phyloP scores from a whole-genome alignment of 1,140 invertebrate species.

The Ooceraea biroi region DNA sequence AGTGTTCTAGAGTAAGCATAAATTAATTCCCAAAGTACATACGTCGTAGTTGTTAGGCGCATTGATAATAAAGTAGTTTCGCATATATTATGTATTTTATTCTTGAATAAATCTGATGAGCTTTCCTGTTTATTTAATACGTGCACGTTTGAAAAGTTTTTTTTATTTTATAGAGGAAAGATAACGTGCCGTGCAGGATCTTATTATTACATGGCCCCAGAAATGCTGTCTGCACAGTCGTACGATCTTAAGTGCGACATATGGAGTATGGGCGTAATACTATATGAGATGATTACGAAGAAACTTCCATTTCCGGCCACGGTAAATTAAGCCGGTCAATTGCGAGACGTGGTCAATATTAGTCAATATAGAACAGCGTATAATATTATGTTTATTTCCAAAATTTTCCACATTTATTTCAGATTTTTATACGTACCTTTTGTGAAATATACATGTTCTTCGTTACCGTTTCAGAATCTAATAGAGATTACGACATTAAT shows the following conservation, averaged over 20 bases:
- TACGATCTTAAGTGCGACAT: constrained; percentile 93
- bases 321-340: constrained; percentile 80
- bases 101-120: background rate
- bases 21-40: too few relatives aligned
- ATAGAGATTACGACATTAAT: constrained; percentile 75
- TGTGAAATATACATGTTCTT: background rate
- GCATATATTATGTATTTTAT: background rate
- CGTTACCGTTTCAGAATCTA: constrained; percentile 67
- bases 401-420: too few relatives aligned
- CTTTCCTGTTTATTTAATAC: background rate
- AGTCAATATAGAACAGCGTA: background rate
- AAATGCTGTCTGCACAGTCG: constrained; percentile 91
- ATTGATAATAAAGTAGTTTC: background rate
- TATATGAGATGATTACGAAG: constrained; percentile 91
- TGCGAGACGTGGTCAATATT: background rate
- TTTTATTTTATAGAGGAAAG: constrained; percentile 53
- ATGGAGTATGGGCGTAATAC: constrained; percentile 94
- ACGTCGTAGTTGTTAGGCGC: background rate
- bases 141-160: constrained; percentile 6
- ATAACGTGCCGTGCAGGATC: constrained; percentile 91
- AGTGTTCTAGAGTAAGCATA: constrained; percentile 82
- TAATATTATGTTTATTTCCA: background rate
- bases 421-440: constrained; percentile 24
- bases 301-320: constrained; percentile 88
- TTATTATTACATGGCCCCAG: constrained; percentile 94